phyloP scores from a whole-genome alignment of 2,113 vertebrate species.

The Mormyrus lacerda region DNA sequence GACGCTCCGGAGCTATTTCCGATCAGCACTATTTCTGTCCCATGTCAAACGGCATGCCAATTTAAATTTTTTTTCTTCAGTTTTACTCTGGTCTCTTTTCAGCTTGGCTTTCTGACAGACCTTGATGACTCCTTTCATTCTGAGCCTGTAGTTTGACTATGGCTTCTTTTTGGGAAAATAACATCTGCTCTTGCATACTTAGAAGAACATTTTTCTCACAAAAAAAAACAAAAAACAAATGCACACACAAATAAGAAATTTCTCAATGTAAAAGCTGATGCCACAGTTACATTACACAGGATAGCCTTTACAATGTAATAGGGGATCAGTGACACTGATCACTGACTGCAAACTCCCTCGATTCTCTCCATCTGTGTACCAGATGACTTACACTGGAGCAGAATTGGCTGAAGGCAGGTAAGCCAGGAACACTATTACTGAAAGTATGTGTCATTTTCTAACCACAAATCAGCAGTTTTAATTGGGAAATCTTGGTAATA shows the following conservation, averaged over 20 bases:
- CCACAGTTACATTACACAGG: not conserved
- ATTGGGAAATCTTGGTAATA: not conserved
- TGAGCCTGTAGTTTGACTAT: not conserved
- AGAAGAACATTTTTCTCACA: not conserved
- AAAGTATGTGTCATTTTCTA: not conserved
- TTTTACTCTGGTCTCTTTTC: not conserved
- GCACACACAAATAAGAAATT: not conserved
- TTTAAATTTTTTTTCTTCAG: slow-evolving; percentile 3
- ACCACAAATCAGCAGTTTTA: not conserved
- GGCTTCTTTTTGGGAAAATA: not conserved
- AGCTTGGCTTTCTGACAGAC: not conserved
- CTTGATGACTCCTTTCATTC: not conserved
- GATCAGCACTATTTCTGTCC: not conserved
- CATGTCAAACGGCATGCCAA: not conserved
- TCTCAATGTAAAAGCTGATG: not conserved
- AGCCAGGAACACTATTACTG: not conserved
- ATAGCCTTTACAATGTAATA: not conserved
- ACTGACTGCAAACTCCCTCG: not conserved
- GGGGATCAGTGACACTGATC: not conserved
- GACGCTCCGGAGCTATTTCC: slow-evolving; percentile 3
- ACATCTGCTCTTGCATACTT: not conserved
- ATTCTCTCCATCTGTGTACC: not conserved
- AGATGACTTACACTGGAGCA: not conserved
- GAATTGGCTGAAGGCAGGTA: not conserved
- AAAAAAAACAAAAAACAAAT: not conserved